Base-by-base conservation (phyloP, 2,113 vertebrate genomes). In the Syrmaticus mikado region DNA sequence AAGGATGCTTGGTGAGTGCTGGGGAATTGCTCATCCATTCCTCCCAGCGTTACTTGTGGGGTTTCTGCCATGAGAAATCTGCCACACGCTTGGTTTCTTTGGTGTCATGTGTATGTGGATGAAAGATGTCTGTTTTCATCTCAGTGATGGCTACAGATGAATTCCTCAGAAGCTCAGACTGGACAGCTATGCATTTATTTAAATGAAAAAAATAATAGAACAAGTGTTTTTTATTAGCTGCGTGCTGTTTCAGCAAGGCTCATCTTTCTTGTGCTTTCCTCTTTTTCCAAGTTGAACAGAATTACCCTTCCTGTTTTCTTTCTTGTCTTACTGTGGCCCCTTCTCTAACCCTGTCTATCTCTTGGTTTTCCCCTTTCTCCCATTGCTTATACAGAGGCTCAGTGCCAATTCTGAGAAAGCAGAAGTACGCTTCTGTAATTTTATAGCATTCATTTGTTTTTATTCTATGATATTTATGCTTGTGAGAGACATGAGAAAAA, bases 31-130 rank as follows among this genome's bases (percentile, higher is more conserved):
- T 36, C 13, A 7, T 72, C 11, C 1, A 0, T 21, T 86, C 34
- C 34, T 83, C 22, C 32, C 34, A 30, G 24, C 34, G 55, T 48
- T 71, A 45, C 40, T 32, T 53, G 30, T 41, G 41, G 82, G 48
- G 18, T 64, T 79, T n/a, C 61, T 64, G 61, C 38, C 6, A 2
- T 19, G 8, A 65, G 68, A n/a, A 90, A 84, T 34, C 78, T 84
- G 45, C 40, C 27, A 16, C 13, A 38, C 19, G 4, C 13, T 74
- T 53, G 32, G 38, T 5, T 80, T 60, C 57, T 61, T 55, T 25
- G 34, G 16, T 50, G 13, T 46, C 2, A 1, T 24, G 22, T 0
- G 1, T 20, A 8, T 2, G 6, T 8, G 16, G 32, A 17, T 82
- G 53, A 50, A 61, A 20, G 22, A 67, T 5, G 4, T 64, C 34